Percentiles rank a stretch among this genome's conserved stretches.
Conservation (phyloP, 2,888 invertebrate species). For the Nemoura dubitans region DNA sequence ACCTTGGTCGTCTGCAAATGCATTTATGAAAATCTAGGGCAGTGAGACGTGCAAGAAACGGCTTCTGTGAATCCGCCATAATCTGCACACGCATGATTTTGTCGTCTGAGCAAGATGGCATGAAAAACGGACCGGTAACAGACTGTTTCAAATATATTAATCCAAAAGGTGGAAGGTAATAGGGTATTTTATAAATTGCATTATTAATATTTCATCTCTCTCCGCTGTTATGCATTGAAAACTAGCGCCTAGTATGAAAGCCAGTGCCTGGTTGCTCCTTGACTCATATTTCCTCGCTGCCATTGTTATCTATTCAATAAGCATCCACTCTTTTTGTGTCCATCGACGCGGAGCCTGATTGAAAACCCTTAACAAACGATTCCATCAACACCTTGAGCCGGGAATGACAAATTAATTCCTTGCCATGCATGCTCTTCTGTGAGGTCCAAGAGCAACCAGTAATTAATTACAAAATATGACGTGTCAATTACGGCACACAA, state of each 20-base stretch:
- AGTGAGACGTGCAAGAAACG: neutral
- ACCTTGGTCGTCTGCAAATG: neutral
- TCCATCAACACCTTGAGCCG: conserved; percentile 21
- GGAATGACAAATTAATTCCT: conserved; percentile 40
- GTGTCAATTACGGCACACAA: conserved; percentile 34
- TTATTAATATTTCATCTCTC: too few relatives aligned
- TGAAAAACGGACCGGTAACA: neutral
- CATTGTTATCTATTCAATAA: neutral
- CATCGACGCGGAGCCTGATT: neutral
- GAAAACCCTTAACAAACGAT: conserved; percentile 7
- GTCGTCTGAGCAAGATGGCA: neutral
- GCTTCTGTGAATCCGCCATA: neutral
- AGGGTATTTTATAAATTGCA: too few relatives aligned
- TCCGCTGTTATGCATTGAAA: too few relatives aligned
- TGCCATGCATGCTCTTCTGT: conserved; percentile 17
- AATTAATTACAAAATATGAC: conserved; percentile 41
- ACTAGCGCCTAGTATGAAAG: too few relatives aligned
- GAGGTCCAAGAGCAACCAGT: conserved; percentile 23
- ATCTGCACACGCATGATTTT: neutral
- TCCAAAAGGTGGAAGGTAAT: too few relatives aligned
- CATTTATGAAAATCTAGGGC: neutral
- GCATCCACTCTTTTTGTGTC: neutral
- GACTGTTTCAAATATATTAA: too few relatives aligned
- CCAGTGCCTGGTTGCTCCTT: neutral
- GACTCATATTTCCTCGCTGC: neutral